Evolutionary conservation across 2,113 vertebrate species (phyloP), one percentile per base, ranked within the genome.

Genomic region (Pangasianodon hypophthalmus): DNA sequence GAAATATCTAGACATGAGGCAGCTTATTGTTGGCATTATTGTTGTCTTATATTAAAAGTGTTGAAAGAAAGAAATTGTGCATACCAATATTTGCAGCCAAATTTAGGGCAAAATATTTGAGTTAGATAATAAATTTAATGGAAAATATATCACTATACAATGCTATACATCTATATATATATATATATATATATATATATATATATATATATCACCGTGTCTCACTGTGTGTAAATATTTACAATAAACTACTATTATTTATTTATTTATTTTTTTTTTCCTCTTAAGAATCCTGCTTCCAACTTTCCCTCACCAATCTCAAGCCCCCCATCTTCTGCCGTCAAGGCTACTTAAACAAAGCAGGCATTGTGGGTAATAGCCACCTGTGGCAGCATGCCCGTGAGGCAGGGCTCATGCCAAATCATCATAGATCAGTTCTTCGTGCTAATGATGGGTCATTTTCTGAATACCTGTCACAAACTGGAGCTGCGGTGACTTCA

Each of bases 261-360:
- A 80, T 24, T 58, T 14, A 41, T 73, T 1, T 50, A 41, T 86
- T 48, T 73, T 2, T 50, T 48, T 86, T 91, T 84, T 91, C 80
- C 87, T 92, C 80, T 69, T 1, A 89, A 99, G 98, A 99, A 85
- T 97, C 98, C 69, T 99, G 98, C 92, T 99, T 99, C 94, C 95
- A 94, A 58, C 96, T 96, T 32, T 92, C 96, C 48, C 96, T 99
- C n/a, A 99, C 97, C 4, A 97, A 86, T 87, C 97, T 94, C 91
- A 97, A 94, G 92, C 95, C 97, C 75, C 98, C 98, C 1, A 95
- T 97, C 87, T 99, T 95, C 92, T 99, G 98, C 92, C 96, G 91
- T 91, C 96, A 97, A 48, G 97, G 97, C 0, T 99, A 99, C 60
- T 1, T 97, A 86, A 94, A 92, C 88, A 96, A 85, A 92, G 97